Evolutionary conservation across 2,797 vertebrate genomes (phyloP), one percentile per base, ranked within the genome.

Genomic region (Dermochelys coriacea): DNA sequence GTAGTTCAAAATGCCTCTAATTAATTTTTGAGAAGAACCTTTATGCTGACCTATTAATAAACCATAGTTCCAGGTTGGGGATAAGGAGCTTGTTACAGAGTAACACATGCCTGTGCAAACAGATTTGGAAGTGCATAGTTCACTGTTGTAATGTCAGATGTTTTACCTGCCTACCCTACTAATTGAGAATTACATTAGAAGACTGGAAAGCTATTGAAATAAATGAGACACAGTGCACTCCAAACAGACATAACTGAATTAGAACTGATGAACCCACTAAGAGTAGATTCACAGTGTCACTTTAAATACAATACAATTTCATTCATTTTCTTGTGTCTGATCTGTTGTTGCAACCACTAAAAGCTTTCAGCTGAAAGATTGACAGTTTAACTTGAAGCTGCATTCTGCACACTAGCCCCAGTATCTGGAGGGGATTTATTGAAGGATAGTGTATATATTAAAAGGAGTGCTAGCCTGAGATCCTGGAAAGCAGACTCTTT

Each of bases 151-250:
- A 91, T 92, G 91, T 94, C 94, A 92, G 61, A 94, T 82, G 29
- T 81, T 89, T 91, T 95, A 92, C 89, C 89, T 93, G 80, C 87
- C 92, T 90, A 80, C 91, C 37, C 83, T 52, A 16, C 92, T 98
- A 97, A 98, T 94, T 98, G 94, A 94, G 94, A 98, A 95, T 94
- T 91, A 94, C 95, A 95, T 81, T 78, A 84, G 93, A 97, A 93
- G 94, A 86, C 55, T 37, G 85, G 93, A 95, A 97, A 91, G 84
- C 86, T 55, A 25, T 84, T 93, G 83, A 96, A 97, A 94, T 93
- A 95, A 96, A 97, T 86, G 94, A 98, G 90, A 93, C n/a, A 84
- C 11, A 25, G 71, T 86, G 85, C 92, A 71, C 92, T 98, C 96
- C 88, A 86, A 92, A 96, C 83, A 94, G 89, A 80, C 18, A 1